phyloP scores from a whole-genome alignment of 2,888 invertebrate species.

The Auanema sp. region DNA sequence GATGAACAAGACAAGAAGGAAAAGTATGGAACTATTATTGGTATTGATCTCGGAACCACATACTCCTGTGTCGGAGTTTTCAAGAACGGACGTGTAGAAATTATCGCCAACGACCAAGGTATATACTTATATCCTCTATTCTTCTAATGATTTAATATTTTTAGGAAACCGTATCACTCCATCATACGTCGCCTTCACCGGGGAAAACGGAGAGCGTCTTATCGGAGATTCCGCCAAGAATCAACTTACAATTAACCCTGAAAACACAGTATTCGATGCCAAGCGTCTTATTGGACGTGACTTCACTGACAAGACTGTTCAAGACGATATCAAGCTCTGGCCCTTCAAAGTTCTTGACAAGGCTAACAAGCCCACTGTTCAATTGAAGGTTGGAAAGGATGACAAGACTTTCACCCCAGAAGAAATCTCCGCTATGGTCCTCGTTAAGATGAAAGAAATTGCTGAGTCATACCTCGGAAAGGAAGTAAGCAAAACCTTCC shows the following conservation, averaged over 20 bases:
- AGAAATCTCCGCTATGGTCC: slow-evolving; percentile 97
- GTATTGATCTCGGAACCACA: slow-evolving; percentile 66
- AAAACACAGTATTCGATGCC: slow-evolving; percentile 97
- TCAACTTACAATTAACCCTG: slow-evolving; percentile 96
- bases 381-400: slow-evolving; percentile 80
- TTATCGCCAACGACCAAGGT: slow-evolving; percentile 64
- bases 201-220: slow-evolving; percentile 60
- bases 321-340: slow-evolving; percentile 93
- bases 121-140: slow-evolving; percentile 24
- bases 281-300: slow-evolving; percentile 96
- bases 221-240: slow-evolving; percentile 98
- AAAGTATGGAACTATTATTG: slow-evolving; percentile 64
- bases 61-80: slow-evolving; percentile 66
- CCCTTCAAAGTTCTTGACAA: slow-evolving; percentile 85
- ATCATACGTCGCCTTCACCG: slow-evolving; percentile 63
- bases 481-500: slow-evolving; percentile 66
- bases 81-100: slow-evolving; percentile 67
- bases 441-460: slow-evolving; percentile 64
- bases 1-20: slow-evolving; percentile 48
- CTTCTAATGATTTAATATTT: slow-evolving; percentile 8
- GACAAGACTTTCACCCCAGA: slow-evolving; percentile 90
- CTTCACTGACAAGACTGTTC: slow-evolving; percentile 87
- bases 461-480: slow-evolving; percentile 69
- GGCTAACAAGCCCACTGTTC: slow-evolving; percentile 90
- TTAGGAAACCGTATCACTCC: slow-evolving; percentile 61